Evolutionary conservation across 2,113 vertebrate species (phyloP).

Genomic region (Actenoides lindsayi): DNA sequence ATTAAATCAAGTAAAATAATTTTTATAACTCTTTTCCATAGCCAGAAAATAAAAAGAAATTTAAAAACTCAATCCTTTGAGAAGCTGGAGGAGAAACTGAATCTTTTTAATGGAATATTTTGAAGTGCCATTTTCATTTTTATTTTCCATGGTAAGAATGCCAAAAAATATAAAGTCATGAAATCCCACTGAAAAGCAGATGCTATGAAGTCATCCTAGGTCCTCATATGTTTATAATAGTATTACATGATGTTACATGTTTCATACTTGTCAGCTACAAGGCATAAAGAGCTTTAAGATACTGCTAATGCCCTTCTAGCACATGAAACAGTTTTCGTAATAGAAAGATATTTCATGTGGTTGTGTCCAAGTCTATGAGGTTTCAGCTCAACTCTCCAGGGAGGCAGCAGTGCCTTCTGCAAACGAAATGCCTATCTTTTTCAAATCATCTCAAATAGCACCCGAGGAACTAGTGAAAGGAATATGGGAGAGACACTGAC

Average conservation of each 20-base stretch:
- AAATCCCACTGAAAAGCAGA: conserved; percentile 19
- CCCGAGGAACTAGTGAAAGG: neutral
- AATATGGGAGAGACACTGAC: neutral
- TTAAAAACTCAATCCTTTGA: neutral
- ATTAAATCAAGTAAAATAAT: neutral
- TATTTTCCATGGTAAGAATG: neutral
- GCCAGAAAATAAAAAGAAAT: conserved; percentile 1
- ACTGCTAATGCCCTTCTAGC: neutral
- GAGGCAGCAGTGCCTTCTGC: neutral
- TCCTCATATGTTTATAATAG: neutral
- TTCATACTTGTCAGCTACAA: neutral
- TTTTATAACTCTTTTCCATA: conserved; percentile 3
- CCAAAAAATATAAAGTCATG: neutral
- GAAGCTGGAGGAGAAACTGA: neutral
- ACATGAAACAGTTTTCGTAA: neutral
- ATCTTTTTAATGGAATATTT: conserved; percentile 38
- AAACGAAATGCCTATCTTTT: neutral
- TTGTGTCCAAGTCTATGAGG: neutral
- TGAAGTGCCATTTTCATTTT: neutral
- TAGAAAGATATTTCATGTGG: neutral
- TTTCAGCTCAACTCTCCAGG: neutral
- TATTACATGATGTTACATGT: neutral
- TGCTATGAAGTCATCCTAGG: neutral
- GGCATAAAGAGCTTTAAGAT: neutral
- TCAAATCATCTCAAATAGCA: neutral